Base-by-base conservation (phyloP, 2,888 invertebrate genomes). In the Ligdia adustata region DNA sequence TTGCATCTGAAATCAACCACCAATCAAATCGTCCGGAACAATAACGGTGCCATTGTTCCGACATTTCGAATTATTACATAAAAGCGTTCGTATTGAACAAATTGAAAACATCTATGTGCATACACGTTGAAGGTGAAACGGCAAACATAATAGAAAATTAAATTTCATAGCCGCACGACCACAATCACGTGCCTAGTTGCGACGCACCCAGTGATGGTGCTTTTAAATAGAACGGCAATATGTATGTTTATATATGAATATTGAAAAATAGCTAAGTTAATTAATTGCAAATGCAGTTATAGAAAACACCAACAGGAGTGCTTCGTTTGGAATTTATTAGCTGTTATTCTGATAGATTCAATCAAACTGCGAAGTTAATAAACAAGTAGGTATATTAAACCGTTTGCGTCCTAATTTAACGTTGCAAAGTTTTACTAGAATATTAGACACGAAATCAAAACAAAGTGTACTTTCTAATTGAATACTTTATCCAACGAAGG, bases 381-480 rank as follows among this genome's bases (percentile, higher is more conserved):
- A n/a, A n/a, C n/a, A n/a, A n/a, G 24, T n/a, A 3, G 45, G 64
- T 62, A 54, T 66, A 69, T 71, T 57, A 63, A 68, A 66, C 66
- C 55, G 56, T 60, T 55, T 45, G 51, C 60, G 52, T 56, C 53
- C 58, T 71, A 75, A 72, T 69, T 67, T 45, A 49, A 38, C 35
- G 32, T 27, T 42, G 55, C 64, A 55, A 72, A 80, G 72, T 75
- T 71, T 69, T 62, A 68, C 57, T 67, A 65, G 57, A 71, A 5
- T 9, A 62, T 64, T 65, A 64, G 64, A 71, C 77, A 72, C 56
- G 72, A 78, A 77, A 81, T 79, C 77, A 72, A 80, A 79, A 80
- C 80, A 80, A 79, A 74, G 75, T 66, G 60, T 60, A 75, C 85
- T 85, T 84, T 84, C 84, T 81, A 84, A 79, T 69, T 71, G 65